Evolutionary conservation across 1,140 invertebrate genomes (phyloP).

Genomic region (Drosophila arizonae): DNA sequence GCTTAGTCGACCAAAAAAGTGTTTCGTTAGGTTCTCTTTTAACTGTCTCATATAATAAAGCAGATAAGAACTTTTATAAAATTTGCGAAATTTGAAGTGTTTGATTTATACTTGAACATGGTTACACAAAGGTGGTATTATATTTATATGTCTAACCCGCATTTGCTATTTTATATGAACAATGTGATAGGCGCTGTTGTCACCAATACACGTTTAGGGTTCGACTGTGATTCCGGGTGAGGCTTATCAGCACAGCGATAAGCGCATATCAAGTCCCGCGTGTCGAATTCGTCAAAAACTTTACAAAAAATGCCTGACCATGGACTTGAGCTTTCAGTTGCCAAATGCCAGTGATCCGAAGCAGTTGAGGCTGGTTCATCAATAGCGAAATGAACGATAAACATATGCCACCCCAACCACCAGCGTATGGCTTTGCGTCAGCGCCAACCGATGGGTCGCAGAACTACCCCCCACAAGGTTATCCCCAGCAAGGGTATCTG

Average conservation of each 20-base stretch:
- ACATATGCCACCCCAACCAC: slow-evolving; percentile 17
- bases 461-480: slow-evolving; percentile 27
- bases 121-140: neutral
- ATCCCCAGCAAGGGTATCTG: slow-evolving; percentile 8
- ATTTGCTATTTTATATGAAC: neutral
- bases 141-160: too few species aligned
- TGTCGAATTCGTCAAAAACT: slow-evolving; percentile 2
- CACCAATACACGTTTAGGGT: slow-evolving; percentile 15
- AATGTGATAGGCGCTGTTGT: slow-evolving; percentile 17
- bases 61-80: neutral
- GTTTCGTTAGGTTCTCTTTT: too few species aligned
- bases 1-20: too few species aligned
- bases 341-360: neutral
- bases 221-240: neutral
- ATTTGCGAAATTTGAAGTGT: neutral
- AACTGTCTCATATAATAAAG: too few species aligned
- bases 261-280: neutral
- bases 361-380: neutral
- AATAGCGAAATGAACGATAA: slow-evolving; percentile 39
- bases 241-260: slow-evolving; percentile 22
- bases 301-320: slow-evolving; percentile 11
- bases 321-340: slow-evolving; percentile 19
- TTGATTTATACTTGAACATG: neutral
- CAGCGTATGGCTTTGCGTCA: slow-evolving; percentile 21
- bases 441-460: slow-evolving; percentile 18